Percentiles rank a stretch among this genome's conserved stretches.
Conservation (phyloP, 2,888 invertebrate species). For the Aricia artaxerxes region DNA sequence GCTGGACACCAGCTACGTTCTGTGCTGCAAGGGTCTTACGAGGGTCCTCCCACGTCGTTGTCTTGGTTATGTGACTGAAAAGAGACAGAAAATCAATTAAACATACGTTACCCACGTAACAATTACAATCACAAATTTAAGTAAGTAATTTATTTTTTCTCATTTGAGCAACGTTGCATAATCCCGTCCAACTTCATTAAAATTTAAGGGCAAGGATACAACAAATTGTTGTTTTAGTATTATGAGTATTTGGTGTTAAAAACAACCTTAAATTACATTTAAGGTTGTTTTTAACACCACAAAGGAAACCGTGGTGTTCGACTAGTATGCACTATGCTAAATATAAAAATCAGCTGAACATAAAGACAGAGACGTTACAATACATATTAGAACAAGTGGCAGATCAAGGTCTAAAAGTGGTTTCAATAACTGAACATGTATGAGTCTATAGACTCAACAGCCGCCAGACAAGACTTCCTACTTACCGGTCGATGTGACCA, state of each 20-base stretch:
- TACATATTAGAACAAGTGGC: conserved; percentile 21
- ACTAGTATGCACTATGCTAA: background rate
- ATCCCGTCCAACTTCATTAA: background rate
- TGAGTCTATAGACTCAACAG: conserved; percentile 34
- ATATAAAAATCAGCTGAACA: background rate
- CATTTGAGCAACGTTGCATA: background rate
- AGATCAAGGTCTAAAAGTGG: conserved; percentile 32
- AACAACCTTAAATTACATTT: background rate
- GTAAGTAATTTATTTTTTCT: background rate
- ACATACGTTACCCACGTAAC: background rate
- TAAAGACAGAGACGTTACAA: conserved; percentile 4
- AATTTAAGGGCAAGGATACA: background rate
- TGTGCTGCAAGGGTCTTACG: conserved; percentile 88
- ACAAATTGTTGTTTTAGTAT: background rate
- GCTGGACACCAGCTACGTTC: conserved; percentile 74
- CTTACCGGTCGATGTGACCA: conserved; percentile 75
- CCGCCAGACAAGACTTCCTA: conserved; percentile 59
- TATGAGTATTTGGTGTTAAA: background rate
- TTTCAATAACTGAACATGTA: conserved; percentile 38
- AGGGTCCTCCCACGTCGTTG: conserved; percentile 96
- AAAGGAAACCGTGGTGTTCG: background rate
- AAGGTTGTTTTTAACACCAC: background rate
- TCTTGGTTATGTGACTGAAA: conserved; percentile 91
- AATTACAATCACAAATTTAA: background rate
- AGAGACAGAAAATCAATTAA: conserved; percentile 31